Base-by-base conservation (phyloP, 1,140 invertebrate genomes). In the Drosophila trapezifrons region DNA sequence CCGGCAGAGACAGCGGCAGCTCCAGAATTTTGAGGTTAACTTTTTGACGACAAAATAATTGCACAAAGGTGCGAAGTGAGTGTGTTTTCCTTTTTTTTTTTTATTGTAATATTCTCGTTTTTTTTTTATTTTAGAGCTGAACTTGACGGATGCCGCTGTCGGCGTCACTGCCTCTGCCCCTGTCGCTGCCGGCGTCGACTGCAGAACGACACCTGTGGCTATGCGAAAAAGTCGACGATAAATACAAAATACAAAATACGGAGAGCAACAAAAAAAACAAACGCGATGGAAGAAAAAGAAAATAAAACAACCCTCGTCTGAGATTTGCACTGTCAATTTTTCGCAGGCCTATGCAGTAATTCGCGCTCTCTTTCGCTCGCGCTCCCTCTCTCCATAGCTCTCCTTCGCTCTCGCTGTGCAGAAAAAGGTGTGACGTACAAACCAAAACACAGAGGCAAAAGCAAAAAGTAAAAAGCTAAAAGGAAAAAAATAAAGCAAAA, bases 31-130 rank as follows among this genome's bases (percentile, higher is more conserved):
- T 85, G 55, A 84, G 81, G 81, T 85, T 85, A 85, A 71, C 78
- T 71, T 85, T 85, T 82, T 82, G 74, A 83, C 79, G 80, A 65
- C 79, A 43, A 86, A 87, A 86, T 79, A 83, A 86, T 86, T 89
- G 83, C 83, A 83, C 79, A 74, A 79, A 89, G 76, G 79, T 86
- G 83, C 81, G 45, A 86, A 79, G 64, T 76, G 18, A 40, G 22
- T 69, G 22, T 12, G 8, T 29, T 51, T 42, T 25, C 17, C 13
- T 65, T 12, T 22, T 51, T 40, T 46, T 46, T 20, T 63, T 62
- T 27, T 25, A 7, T 65, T 37, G 18, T 54, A 54, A 54, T 37
- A 54, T 54, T 37, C 18, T 52, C 8, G 37, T 5, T 2, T 15
- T 43, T 59, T 58, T 12, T 71, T 43, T 47, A 40, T 47, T 51